These are phyloP conservation scores for Rhagophthalmus giganteus DNA, from an alignment of 2,888 invertebrate species.

Conservation along the genomic window DNA sequence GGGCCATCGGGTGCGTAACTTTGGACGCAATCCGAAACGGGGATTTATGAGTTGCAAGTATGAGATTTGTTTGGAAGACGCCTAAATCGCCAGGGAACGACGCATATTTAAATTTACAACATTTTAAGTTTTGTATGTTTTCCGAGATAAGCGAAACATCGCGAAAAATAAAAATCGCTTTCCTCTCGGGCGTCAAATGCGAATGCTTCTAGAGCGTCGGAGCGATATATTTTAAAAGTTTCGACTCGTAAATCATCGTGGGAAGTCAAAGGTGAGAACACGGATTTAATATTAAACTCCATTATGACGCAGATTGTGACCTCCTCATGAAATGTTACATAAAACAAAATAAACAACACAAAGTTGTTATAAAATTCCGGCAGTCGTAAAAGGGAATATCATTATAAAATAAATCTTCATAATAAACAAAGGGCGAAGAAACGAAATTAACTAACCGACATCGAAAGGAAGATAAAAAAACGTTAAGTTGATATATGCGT, in stretches of 20 bases:
- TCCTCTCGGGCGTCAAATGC: conserved; percentile 36
- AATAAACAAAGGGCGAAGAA: conserved; percentile 14
- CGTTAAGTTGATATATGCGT: conserved; percentile 19
- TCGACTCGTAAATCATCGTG: conserved; percentile 49
- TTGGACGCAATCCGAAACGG: conserved; percentile 26
- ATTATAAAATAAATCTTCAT: conserved; percentile 12
- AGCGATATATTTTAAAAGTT: conserved; percentile 48
- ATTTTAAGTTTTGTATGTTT: conserved; percentile 35
- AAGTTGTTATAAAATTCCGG: too few species aligned
- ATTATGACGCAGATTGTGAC: conserved; percentile 39
- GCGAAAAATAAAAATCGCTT: conserved; percentile 31
- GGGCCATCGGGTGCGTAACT: conserved; percentile 30
- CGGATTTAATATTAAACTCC: conserved; percentile 51
- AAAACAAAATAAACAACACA: conserved; percentile 19
- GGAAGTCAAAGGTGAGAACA: conserved; percentile 48
- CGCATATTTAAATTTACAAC: conserved; percentile 37
- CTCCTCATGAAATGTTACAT: conserved; percentile 25
- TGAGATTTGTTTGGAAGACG: conserved; percentile 27
- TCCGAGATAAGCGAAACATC: conserved; percentile 36
- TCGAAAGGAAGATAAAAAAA: conserved; percentile 17
- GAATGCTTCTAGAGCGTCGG: conserved; percentile 38
- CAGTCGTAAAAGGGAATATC: too few species aligned
- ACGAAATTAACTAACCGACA: conserved; percentile 15
- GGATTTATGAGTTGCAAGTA: conserved; percentile 34
- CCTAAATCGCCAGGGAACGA: conserved; percentile 29